phyloP scores from a whole-genome alignment of 2,113 vertebrate genomes.

The Dipodomys ordii region DNA sequence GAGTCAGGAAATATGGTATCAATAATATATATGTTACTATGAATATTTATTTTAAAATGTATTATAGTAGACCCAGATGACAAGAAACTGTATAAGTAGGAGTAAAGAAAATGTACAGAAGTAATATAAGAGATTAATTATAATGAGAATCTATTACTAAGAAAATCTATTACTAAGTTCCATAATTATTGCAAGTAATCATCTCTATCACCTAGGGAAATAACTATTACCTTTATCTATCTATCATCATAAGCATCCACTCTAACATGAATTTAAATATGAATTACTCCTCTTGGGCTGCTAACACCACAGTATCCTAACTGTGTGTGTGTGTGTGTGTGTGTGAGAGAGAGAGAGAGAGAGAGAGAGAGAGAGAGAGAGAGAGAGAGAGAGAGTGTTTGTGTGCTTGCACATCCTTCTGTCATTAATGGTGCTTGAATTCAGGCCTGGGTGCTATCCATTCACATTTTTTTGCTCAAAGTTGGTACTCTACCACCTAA shows the following conservation, averaged over 20 bases:
- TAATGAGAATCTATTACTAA: not conserved
- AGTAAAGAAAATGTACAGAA: not conserved
- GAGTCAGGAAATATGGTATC: not conserved
- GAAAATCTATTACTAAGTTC: no score
- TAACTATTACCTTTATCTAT: not conserved
- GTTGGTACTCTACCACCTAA: no score
- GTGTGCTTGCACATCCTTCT: no score
- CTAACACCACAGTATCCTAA: not conserved
- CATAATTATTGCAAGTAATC: not conserved
- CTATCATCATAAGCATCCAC: not conserved
- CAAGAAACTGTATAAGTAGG: not conserved
- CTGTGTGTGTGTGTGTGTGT: no score
- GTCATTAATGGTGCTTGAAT: no score
- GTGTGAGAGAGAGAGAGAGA: not conserved
- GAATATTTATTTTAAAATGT: not conserved
- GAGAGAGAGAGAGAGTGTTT: no score
- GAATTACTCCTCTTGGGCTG: not conserved
- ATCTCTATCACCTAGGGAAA: not conserved
- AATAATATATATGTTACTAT: not conserved
- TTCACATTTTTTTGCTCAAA: no score
- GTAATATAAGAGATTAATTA: not conserved
- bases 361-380: no score
- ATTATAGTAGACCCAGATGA: not conserved
- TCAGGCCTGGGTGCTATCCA: no score
- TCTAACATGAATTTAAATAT: no score